Evolutionary conservation across 2,113 vertebrate species (phyloP).

Genomic region (Sinocyclocheilus maitianheensis): DNA sequence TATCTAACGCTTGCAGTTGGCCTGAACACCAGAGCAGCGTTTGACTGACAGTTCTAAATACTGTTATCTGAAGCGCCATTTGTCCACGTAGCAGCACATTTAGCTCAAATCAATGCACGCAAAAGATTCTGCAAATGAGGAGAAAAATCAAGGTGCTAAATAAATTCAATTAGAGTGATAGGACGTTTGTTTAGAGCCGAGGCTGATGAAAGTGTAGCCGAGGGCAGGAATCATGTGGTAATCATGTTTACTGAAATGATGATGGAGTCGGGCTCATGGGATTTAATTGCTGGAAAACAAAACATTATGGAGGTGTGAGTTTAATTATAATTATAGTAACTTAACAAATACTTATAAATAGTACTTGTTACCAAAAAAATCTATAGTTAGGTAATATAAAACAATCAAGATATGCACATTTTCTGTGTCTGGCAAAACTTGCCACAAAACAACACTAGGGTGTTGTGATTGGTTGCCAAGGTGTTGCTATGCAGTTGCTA

Average conservation of each 20-base stretch:
- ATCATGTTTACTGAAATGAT: conserved; percentile 35
- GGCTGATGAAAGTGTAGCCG: conserved; percentile 33
- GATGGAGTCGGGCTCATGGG: conserved; percentile 19
- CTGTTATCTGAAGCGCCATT: neutral
- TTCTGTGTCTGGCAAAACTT: neutral
- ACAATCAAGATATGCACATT: neutral
- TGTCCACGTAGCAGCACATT: conserved; percentile 3
- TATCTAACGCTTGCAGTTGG: neutral
- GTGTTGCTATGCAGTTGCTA: neutral
- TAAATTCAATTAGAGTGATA: neutral
- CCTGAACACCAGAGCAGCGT: neutral
- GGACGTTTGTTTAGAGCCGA: conserved; percentile 27
- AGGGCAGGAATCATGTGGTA: conserved; percentile 34
- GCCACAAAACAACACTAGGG: neutral
- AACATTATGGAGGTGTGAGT: conserved; percentile 21
- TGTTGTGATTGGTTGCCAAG: neutral
- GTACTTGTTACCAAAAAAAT: neutral
- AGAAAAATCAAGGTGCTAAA: conserved; percentile 18
- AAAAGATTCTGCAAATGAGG: conserved; percentile 16
- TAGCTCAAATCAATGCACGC: neutral
- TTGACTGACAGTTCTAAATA: conserved; percentile 35
- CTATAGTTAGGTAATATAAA: neutral
- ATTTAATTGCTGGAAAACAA: conserved; percentile 25
- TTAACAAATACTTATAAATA: conserved; percentile 2
- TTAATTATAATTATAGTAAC: conserved; percentile 30